phyloP scores from a whole-genome alignment of 2,888 invertebrate genomes.

The Cabera pusaria region DNA sequence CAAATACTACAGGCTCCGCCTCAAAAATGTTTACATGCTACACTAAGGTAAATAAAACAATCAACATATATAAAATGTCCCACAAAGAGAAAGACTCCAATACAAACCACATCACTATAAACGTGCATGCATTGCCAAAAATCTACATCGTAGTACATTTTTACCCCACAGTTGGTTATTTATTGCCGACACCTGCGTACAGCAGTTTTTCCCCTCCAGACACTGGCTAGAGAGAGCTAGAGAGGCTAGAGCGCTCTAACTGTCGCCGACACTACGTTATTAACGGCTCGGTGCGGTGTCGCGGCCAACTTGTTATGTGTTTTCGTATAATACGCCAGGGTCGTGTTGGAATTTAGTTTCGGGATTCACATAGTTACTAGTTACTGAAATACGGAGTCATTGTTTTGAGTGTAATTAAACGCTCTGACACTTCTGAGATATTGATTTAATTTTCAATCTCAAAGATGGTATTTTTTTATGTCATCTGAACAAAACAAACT shows the following conservation, averaged over 20 bases:
- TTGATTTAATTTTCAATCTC: too few species aligned
- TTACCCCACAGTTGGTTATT: slow-evolving; percentile 38
- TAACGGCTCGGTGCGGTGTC: slow-evolving; percentile 46
- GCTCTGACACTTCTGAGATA: too few species aligned
- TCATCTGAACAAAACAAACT: too few species aligned
- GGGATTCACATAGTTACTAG: too few species aligned
- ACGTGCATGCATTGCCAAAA: slow-evolving; percentile 20
- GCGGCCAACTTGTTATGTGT: slow-evolving; percentile 29
- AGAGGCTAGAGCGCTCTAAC: slow-evolving; percentile 40
- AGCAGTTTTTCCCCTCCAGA: slow-evolving; percentile 47
- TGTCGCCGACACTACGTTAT: slow-evolving; percentile 58
- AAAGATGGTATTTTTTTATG: too few species aligned
- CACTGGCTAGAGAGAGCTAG: slow-evolving; percentile 33
- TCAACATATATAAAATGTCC: too few species aligned
- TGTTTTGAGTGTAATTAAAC: too few species aligned
- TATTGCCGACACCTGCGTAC: slow-evolving; percentile 59
- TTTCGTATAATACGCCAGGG: slow-evolving; percentile 14
- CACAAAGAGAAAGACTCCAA: too few species aligned
- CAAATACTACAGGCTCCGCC: too few species aligned
- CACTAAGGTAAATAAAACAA: too few species aligned
- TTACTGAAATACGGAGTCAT: too few species aligned
- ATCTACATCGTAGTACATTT: slow-evolving; percentile 20
- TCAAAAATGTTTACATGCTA: not conserved
- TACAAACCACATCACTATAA: slow-evolving; percentile 13
- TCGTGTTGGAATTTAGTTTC: too few species aligned